Conservation (phyloP, 2,888 invertebrate genomes). For the Tryphoninae sp. region DNA sequence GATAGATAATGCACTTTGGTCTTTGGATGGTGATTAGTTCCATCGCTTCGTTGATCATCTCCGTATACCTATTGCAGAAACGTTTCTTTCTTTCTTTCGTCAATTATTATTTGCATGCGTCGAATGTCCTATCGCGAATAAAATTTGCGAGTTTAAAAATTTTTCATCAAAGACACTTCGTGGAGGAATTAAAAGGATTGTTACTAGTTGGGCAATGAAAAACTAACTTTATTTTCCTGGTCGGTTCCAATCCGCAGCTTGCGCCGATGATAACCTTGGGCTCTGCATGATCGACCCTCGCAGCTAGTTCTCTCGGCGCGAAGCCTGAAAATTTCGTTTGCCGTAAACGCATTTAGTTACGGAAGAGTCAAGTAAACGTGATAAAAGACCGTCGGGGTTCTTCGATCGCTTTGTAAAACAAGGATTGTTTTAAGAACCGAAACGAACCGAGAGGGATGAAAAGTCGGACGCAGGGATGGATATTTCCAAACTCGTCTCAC, state of each 20-base stretch:
- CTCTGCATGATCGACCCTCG: slow-evolving; percentile 93
- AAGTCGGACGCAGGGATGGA: slow-evolving; percentile 15
- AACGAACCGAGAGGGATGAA: neutral
- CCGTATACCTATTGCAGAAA: slow-evolving; percentile 85
- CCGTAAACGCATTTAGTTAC: slow-evolving; percentile 5
- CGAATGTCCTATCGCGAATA: too few relatives aligned
- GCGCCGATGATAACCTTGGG: slow-evolving; percentile 95
- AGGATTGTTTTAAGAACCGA: slow-evolving; percentile 13
- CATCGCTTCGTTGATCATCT: slow-evolving; percentile 91
- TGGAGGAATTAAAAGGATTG: neutral
- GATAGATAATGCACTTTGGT: slow-evolving; percentile 92
- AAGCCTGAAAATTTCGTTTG: slow-evolving; percentile 85
- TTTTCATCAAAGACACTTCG: neutral
- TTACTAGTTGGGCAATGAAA: neutral
- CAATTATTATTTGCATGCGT: too few relatives aligned
- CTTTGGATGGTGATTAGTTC: slow-evolving; percentile 86
- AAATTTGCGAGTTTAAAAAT: too few relatives aligned
- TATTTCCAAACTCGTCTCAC: slow-evolving; percentile 52
- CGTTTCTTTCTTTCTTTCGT: neutral
- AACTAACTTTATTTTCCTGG: slow-evolving; percentile 88
- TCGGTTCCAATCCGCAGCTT: slow-evolving; percentile 95
- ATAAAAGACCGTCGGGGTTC: neutral
- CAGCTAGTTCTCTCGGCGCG: slow-evolving; percentile 92
- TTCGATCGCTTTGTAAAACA: neutral
- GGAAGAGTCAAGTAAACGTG: neutral